Evolutionary conservation across 2,113 vertebrate genomes (phyloP).

Genomic region (Alexandromys fortis): DNA sequence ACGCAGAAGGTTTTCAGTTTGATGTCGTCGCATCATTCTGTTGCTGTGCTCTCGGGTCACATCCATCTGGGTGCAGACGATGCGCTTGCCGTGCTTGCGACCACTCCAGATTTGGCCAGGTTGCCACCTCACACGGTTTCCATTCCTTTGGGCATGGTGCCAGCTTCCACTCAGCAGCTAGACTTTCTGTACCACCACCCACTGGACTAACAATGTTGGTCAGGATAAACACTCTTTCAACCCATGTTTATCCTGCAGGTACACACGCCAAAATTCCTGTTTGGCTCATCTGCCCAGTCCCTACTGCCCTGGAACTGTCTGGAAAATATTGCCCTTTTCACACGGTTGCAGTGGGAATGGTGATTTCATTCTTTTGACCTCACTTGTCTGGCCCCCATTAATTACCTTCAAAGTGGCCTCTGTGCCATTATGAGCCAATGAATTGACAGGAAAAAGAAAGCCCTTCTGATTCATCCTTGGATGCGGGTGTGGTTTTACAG

Average conservation of each 20-base stretch:
- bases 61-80: no score
- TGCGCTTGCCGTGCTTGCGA: fast-evolving
- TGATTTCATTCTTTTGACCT: not conserved
- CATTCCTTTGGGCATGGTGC: not conserved
- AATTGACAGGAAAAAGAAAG: not conserved
- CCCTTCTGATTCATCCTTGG: not conserved
- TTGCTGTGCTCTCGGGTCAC: not conserved
- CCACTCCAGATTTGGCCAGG: not conserved
- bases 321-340: not conserved
- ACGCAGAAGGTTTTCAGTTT: not conserved
- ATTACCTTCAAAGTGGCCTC: not conserved
- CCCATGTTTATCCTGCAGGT: not conserved
- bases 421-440: not conserved
- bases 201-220: not conserved
- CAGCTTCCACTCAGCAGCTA: not conserved
- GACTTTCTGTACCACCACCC: not conserved
- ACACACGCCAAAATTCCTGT: not conserved
- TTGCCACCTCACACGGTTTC: not conserved
- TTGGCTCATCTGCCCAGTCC: not conserved
- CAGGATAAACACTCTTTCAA: not conserved
- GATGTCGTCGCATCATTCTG: not conserved
- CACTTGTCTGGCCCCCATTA: not conserved
- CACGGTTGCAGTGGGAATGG: not conserved
- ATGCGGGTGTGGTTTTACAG: not conserved
- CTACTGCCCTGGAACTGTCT: not conserved